Evolutionary conservation across 2,113 vertebrate species (phyloP), one percentile per base, ranked within the genome.

Genomic region (Scatophagus argus): DNA sequence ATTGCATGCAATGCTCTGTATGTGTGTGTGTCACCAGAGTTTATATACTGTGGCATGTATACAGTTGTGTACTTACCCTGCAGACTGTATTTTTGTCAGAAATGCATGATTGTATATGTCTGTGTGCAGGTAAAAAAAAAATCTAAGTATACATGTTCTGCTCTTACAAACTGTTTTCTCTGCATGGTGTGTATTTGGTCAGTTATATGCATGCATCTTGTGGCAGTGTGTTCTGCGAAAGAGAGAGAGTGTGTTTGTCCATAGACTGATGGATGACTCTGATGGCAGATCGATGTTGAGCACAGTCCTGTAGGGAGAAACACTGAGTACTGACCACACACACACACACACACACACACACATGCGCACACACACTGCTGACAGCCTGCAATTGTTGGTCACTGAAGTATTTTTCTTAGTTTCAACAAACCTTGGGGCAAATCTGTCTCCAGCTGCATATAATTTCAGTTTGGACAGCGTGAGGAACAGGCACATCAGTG

Each of bases 231-330:
- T 1, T 27, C 11, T 62, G 21, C 66, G 29, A n/a, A n/a, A 49
- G 17, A n/a, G 52, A 10, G 21, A 3, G 32, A 60, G 29, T 61
- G 63, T 70, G 81, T 83, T 74, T 74, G 46, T 67, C 44, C 10
- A 46, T 21, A 19, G 16, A 46, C 71, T 86, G 84, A 84, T 77
- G 39, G 72, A 84, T 75, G 79, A 79, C 79, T 13, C 32, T 0
- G 0, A 47, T 32, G 19, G 41, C 46, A 44, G 52, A 81, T 82
- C 56, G 29, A 85, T 85, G 55, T 55, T n/a, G 9, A 73, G 62
- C 39, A 19, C 9, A 47, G 31, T 69, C 43, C 51, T 79, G 38
- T 32, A 39, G 64, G 54, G 38, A 78, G 73, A 74, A 59, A 46
- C 64, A 68, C 0, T 79, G 38, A 73, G 66, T 76, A 62, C 54